Base-by-base conservation (phyloP, 2,797 vertebrate genomes). In the Paramormyrops hopkinsi region DNA sequence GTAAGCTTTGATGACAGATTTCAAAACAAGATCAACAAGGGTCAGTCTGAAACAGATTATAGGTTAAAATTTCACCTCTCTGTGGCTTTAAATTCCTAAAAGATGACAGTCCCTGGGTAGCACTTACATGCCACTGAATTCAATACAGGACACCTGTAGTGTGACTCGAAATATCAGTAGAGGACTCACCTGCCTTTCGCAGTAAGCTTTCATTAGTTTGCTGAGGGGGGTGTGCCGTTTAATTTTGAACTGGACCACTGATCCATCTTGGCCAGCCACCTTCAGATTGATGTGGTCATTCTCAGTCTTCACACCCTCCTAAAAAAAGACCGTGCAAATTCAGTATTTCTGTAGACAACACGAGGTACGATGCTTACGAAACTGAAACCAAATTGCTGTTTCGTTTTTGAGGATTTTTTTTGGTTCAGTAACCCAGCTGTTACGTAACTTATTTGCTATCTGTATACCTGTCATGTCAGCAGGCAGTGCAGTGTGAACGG, bases 161-260 rank as follows among this genome's bases (percentile, higher is more conserved):
- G 41, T 9, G 41, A 37, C 76, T 82, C 3, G 2, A 22, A 46
- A 82, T 19, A 46, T 44, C 76, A 82, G 41, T 19, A 82, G 33
- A 44, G 41, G 41, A 82, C 89, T 29, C 91, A 97, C 98, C 97
- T 98, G 97, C 94, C 97, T 96, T 94, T 98, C 97, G 88, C 98
- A 98, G 95, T 97, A 97, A 0, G 96, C 97, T 92, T 97, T 97
- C 98, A 99, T 98, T 79, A 98, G 94, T 95, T 97, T 98, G 96
- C 95, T 97, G 92, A 98, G 96, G 0, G 97, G 97, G 3, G 97
- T 97, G 91, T 97, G 97, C 91, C 97, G 96, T 93, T 98, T 98
- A 92, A 98, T 98, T 93, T 98, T 97, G 92, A 99, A 98, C 92
- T 97, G 97, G 92, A 97, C 97, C 48, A 97, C 97, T 0, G 97